A percentile compares a stretch with the other conserved stretches of the same genome.
Evolutionary conservation across 2,113 vertebrate genomes (phyloP).

Genomic region (Grammomys surdaster): DNA sequence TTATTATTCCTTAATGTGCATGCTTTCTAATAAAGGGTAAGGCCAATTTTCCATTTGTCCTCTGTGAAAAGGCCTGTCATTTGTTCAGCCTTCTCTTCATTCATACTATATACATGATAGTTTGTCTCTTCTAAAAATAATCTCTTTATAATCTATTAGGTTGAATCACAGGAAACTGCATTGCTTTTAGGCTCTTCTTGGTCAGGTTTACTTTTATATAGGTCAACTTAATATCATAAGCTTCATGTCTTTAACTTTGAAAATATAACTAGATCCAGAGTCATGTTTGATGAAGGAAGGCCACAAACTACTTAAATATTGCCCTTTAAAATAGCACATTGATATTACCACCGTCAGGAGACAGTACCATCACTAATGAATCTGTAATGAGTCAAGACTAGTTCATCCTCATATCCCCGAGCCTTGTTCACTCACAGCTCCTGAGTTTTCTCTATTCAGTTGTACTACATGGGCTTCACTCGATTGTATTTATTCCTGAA

Average conservation of each 20-base stretch:
- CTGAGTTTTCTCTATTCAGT: not conserved
- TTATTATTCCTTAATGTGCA: not conserved
- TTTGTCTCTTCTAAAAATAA: not conserved
- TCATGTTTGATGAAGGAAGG: not conserved
- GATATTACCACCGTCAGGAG: not conserved
- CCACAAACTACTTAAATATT: slow-evolving; percentile 11
- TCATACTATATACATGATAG: not conserved
- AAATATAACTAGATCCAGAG: not conserved
- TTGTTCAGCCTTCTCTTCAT: not conserved
- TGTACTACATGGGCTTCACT: not conserved
- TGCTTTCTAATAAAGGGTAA: slow-evolving; percentile 21
- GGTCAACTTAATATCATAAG: not conserved
- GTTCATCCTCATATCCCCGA: not conserved
- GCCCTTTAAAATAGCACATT: not conserved
- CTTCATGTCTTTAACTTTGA: slow-evolving; percentile 27
- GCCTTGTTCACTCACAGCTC: not conserved
- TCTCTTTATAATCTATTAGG: not conserved
- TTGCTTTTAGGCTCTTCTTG: not conserved
- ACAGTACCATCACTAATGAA: not conserved
- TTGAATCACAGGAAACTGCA: not conserved
- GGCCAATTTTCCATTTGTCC: not conserved
- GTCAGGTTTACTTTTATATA: not conserved
- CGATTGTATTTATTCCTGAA: not conserved
- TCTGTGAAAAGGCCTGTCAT: not conserved
- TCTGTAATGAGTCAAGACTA: not conserved